Conservation (phyloP, 23 tunicate species). For the Aplidium turbinatum region DNA sequence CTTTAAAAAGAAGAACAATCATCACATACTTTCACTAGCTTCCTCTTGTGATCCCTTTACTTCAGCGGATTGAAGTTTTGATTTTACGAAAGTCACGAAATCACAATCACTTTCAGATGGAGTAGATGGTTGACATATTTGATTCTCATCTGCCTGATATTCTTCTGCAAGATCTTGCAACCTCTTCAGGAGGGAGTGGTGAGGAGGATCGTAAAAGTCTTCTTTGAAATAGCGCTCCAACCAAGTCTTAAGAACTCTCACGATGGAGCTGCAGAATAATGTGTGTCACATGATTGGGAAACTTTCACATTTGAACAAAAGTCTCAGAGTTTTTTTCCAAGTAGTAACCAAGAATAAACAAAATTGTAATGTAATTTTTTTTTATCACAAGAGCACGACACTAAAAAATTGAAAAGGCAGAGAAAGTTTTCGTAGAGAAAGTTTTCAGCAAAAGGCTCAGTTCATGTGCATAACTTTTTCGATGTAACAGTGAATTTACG, state of each 20-base stretch:
- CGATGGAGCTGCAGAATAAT: slow-evolving; percentile 14
- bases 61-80: slow-evolving; percentile 47
- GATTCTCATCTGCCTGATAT: not conserved
- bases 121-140: not conserved
- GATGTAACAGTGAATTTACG: too few relatives aligned
- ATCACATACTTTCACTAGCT: slow-evolving; percentile 31
- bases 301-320: too few relatives aligned
- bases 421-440: too few relatives aligned
- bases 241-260: slow-evolving; percentile 17
- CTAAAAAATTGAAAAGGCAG: too few relatives aligned
- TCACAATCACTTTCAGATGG: slow-evolving; percentile 13
- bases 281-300: too few relatives aligned
- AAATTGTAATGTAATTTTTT: too few relatives aligned
- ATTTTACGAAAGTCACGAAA: slow-evolving; percentile 32
- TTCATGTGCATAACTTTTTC: too few relatives aligned
- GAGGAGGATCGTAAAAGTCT: slow-evolving; percentile 52
- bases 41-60: slow-evolving; percentile 41
- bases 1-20: not conserved
- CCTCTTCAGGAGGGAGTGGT: slow-evolving; percentile 36
- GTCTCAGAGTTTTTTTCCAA: too few relatives aligned
- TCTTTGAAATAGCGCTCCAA: slow-evolving; percentile 58
- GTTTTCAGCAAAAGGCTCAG: too few relatives aligned
- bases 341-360: too few relatives aligned
- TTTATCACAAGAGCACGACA: too few relatives aligned
- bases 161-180: slow-evolving; percentile 52